Evolutionary conservation across 2,113 vertebrate genomes (phyloP).

Genomic region (Strigops habroptila): DNA sequence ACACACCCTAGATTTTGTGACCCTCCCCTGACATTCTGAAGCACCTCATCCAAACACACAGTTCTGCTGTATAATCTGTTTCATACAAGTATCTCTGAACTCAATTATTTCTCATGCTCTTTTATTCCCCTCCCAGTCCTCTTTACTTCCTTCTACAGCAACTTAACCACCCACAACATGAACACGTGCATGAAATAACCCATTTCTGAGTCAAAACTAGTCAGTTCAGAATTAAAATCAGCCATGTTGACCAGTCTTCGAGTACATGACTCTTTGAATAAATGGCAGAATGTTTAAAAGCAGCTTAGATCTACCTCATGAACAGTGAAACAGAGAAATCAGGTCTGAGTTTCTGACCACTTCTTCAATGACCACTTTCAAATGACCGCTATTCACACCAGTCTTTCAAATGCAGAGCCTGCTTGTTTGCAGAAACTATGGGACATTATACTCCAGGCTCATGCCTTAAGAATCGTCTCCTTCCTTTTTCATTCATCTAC

Average conservation of each 20-base stretch:
- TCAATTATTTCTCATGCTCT: not conserved
- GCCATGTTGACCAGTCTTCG: not conserved
- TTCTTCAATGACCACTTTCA: not conserved
- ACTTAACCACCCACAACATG: not conserved
- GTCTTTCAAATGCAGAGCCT: not conserved
- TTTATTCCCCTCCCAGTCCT: not conserved
- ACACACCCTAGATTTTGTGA: not conserved
- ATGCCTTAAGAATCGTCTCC: not conserved
- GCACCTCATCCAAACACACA: not conserved
- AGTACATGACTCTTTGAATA: not conserved
- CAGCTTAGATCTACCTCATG: not conserved
- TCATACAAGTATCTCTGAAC: not conserved
- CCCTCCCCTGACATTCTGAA: not conserved
- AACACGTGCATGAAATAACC: not conserved
- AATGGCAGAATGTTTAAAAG: not conserved
- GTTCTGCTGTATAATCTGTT: not conserved
- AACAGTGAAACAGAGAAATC: not conserved
- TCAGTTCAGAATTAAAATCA: not conserved
- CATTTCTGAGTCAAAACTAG: not conserved
- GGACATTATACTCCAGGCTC: not conserved
- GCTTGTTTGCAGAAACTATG: not conserved
- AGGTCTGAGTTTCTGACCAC: not conserved
- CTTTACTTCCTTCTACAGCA: not conserved
- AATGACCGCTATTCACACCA: not conserved
- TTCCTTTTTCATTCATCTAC: not conserved